phyloP scores from a whole-genome alignment of 2,113 vertebrate genomes.

The Larimichthys crocea region DNA sequence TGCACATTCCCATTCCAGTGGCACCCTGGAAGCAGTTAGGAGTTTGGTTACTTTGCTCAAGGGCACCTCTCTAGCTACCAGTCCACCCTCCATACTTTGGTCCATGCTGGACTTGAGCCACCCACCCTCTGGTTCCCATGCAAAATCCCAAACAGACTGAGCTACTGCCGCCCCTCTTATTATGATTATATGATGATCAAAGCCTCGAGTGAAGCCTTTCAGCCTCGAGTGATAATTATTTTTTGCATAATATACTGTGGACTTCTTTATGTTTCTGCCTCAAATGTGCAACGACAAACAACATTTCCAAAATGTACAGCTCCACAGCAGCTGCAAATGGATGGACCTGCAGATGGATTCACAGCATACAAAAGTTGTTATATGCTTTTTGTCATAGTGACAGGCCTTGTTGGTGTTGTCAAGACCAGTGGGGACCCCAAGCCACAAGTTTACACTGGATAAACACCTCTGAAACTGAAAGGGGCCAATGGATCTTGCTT shows the following conservation, averaged over 20 bases:
- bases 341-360: background rate
- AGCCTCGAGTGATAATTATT: background rate
- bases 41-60: too few species aligned
- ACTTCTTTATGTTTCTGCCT: background rate
- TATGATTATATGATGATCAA: background rate
- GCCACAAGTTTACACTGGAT: conserved; percentile 80
- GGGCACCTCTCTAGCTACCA: too few species aligned
- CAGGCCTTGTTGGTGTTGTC: conserved; percentile 81
- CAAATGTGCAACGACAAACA: background rate
- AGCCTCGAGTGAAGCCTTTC: too few species aligned
- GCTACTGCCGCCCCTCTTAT: too few species aligned
- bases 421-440: conserved; percentile 74
- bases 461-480: conserved; percentile 86
- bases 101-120: too few species aligned
- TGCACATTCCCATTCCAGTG: too few species aligned
- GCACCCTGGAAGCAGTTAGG: too few species aligned
- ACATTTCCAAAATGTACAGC: background rate
- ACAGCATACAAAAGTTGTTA: too few species aligned
- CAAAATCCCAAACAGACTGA: too few species aligned
- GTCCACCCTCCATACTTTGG: too few species aligned
- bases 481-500: background rate
- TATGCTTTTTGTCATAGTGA: conserved; percentile 65
- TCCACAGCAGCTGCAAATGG: background rate
- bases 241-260: background rate
- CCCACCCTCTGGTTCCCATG: too few species aligned